A percentile compares a stretch with the other conserved stretches of the same genome.
phyloP scores from a whole-genome alignment of 1,140 invertebrate species.

The Aphaenogaster ashmeadi region DNA sequence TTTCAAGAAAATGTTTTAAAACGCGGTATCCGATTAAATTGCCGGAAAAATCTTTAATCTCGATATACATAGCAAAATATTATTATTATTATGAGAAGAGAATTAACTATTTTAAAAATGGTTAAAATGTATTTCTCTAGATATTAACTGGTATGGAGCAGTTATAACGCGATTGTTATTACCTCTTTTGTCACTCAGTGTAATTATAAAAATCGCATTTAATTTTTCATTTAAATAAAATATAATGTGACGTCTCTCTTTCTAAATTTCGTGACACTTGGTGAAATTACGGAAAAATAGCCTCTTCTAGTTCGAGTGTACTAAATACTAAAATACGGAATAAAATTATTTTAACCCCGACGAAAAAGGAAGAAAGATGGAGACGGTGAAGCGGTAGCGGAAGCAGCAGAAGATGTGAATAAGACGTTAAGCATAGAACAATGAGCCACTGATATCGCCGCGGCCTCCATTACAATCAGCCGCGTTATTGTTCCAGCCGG shows the following conservation, averaged over 20 bases:
- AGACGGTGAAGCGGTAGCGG: not conserved
- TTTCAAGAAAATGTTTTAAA: not conserved
- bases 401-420: constrained; percentile 60
- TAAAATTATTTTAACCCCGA: not conserved
- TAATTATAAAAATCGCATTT: not conserved
- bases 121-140: not conserved
- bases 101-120: not conserved
- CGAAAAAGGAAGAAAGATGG: not conserved
- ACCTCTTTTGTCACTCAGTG: not conserved
- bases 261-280: not conserved
- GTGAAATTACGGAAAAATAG: not conserved
- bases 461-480: constrained; percentile 76
- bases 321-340: not conserved
- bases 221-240: not conserved
- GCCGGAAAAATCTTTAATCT: not conserved
- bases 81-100: not conserved
- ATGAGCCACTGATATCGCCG: constrained; percentile 72
- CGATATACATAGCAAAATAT: not conserved
- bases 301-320: too few relatives aligned
- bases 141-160: not conserved
- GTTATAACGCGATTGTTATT: not conserved
- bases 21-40: not conserved
- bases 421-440: constrained; percentile 67
- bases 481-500: constrained; percentile 75
- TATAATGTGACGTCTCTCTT: not conserved